Evolutionary conservation across 1,140 invertebrate species (phyloP).

Genomic region (Brachionus paranguensis): DNA sequence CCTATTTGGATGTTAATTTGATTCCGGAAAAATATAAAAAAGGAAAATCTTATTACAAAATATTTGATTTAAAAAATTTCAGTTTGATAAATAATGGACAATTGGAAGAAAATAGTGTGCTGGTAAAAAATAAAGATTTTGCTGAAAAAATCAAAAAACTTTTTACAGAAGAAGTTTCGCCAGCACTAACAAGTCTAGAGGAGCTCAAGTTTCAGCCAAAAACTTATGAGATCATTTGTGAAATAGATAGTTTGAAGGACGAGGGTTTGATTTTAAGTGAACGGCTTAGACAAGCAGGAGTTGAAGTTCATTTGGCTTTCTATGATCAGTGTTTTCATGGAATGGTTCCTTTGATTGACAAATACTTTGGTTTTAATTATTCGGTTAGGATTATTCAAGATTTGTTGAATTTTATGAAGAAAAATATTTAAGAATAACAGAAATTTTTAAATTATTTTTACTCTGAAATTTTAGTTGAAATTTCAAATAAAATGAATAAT

Average conservation of each 20-base stretch:
- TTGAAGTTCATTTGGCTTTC: background rate
- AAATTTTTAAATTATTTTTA: no score
- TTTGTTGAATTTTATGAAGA: background rate
- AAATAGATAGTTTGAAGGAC: constrained; percentile 21
- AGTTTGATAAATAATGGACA: background rate
- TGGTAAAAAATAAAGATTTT: background rate
- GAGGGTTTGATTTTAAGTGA: constrained; percentile 10
- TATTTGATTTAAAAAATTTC: background rate
- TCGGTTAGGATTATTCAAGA: background rate
- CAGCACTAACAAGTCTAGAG: background rate
- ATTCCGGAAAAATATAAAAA: background rate
- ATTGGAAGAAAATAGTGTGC: background rate
- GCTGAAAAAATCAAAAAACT: background rate
- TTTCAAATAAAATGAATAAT: no score
- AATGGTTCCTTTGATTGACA: background rate
- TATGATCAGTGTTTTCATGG: constrained; percentile 30
- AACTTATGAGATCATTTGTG: constrained; percentile 14
- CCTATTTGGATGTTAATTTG: background rate
- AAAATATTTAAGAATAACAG: background rate
- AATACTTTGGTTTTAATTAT: background rate
- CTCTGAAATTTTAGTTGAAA: no score
- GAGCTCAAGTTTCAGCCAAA: background rate
- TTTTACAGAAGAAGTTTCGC: background rate
- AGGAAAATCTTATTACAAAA: constrained; percentile 9
- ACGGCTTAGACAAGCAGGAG: background rate